Evolutionary conservation across 2,888 invertebrate species (phyloP).

Genomic region (Tachystola acroxantha): DNA sequence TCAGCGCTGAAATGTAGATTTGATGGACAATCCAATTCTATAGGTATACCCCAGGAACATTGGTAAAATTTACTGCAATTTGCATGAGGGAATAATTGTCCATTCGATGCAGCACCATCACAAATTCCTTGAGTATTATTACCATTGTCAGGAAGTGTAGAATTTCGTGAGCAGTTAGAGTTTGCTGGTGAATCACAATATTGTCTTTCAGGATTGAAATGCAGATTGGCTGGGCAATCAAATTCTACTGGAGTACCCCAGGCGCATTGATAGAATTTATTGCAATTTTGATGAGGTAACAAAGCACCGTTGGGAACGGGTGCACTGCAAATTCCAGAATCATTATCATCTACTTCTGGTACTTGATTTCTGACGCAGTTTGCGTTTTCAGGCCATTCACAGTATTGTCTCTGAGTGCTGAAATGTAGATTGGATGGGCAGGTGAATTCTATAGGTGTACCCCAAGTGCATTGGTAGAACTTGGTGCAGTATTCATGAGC

Average conservation of each 20-base stretch:
- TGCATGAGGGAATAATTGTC: slow-evolving; percentile 29
- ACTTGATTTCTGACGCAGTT: slow-evolving; percentile 6
- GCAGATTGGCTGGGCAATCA: slow-evolving; percentile 22
- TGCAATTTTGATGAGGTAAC: slow-evolving; percentile 34
- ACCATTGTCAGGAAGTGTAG: not conserved
- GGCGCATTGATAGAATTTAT: slow-evolving; percentile 32
- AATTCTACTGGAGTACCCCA: slow-evolving; percentile 21
- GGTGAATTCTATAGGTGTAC: slow-evolving; percentile 18
- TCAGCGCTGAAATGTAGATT: slow-evolving; percentile 27
- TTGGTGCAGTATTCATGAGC: slow-evolving; percentile 29
- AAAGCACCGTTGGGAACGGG: slow-evolving; percentile 30
- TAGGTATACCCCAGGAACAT: slow-evolving; percentile 24
- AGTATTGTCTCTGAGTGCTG: slow-evolving; percentile 23
- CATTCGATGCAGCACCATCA: slow-evolving; percentile 22
- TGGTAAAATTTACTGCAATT: slow-evolving; percentile 36
- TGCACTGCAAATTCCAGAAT: slow-evolving; percentile 21
- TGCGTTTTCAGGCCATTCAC: slow-evolving; percentile 33
- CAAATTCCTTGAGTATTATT: slow-evolving; percentile 21
- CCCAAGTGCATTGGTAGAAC: slow-evolving; percentile 27
- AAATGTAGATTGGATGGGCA: slow-evolving; percentile 28
- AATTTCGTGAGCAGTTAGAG: slow-evolving; percentile 13
- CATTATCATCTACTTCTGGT: not conserved
- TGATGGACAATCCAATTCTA: slow-evolving; percentile 20
- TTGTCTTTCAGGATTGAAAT: slow-evolving; percentile 25
- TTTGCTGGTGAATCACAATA: slow-evolving; percentile 33